phyloP scores from a whole-genome alignment of 1,140 invertebrate species.

The Anoplophora glabripennis region DNA sequence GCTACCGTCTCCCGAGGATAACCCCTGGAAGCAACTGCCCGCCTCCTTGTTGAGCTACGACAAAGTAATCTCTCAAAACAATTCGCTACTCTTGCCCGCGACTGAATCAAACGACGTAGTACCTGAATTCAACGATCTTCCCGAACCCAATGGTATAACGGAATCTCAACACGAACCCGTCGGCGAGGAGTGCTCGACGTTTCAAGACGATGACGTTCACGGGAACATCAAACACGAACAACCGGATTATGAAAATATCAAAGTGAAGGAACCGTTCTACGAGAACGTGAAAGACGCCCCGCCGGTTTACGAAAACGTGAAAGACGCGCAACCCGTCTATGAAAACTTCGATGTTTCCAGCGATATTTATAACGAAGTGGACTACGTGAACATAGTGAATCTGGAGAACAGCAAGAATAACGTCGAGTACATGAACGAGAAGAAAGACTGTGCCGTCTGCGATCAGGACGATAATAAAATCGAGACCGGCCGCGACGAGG shows the following conservation, averaged over 20 bases:
- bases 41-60: constrained; percentile 37
- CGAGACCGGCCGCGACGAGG: constrained; percentile 28
- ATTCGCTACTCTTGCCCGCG: neutral
- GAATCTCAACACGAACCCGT: neutral
- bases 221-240: constrained; percentile 10
- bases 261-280: constrained; percentile 8
- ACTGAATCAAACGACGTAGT: neutral
- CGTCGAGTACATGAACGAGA: constrained; percentile 1
- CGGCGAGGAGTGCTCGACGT: neutral
- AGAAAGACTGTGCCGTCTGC: constrained; percentile 10
- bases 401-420: constrained; percentile 31
- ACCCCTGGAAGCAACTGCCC: constrained; percentile 44
- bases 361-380: constrained; percentile 28
- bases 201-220: constrained; percentile 5
- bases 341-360: constrained; percentile 15
- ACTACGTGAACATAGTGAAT: constrained; percentile 35
- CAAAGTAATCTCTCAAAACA: constrained; percentile 7
- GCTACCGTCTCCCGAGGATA: constrained; percentile 45
- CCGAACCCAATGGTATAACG: neutral
- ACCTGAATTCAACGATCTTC: neutral
- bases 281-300: constrained; percentile 13
- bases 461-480: constrained; percentile 19
- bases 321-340: constrained; percentile 7
- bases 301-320: neutral
- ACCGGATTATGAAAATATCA: constrained; percentile 16